Conservation (phyloP, 2,797 vertebrate genomes). For the Alca torda region DNA sequence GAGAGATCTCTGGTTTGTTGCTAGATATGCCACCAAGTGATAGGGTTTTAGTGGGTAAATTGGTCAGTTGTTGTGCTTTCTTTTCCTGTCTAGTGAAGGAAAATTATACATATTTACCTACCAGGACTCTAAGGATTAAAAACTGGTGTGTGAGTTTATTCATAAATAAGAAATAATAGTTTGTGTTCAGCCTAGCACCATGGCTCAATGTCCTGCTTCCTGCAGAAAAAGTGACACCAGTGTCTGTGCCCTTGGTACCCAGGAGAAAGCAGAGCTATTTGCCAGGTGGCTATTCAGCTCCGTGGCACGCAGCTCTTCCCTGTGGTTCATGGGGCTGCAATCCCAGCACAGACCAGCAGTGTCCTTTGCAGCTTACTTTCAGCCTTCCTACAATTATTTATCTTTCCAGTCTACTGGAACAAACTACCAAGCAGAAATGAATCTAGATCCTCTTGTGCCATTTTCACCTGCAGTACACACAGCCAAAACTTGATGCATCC, state of each 20-base stretch:
- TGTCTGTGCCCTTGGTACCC: accelerated
- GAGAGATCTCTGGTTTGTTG: neutral
- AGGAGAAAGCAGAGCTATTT: neutral
- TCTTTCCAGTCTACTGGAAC: neutral
- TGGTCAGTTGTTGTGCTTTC: neutral
- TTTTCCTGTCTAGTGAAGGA: neutral
- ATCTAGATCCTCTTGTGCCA: neutral
- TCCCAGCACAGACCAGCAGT: neutral
- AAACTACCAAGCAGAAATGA: neutral
- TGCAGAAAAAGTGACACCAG: neutral
- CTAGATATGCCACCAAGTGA: neutral
- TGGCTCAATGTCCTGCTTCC: neutral
- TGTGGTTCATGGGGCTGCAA: neutral
- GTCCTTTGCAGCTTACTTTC: neutral
- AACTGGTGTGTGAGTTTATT: neutral
- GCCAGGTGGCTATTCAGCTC: neutral
- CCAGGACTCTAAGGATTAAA: neutral
- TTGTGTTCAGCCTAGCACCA: neutral
- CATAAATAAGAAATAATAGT: neutral
- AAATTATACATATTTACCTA: neutral
- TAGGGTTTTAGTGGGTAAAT: neutral
- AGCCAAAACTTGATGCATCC: neutral
- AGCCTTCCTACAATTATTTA: neutral
- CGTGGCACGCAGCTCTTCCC: accelerated
- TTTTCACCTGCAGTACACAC: neutral